Base-by-base conservation (phyloP, 2,888 invertebrate genomes). In the Nymphalis polychloros region DNA sequence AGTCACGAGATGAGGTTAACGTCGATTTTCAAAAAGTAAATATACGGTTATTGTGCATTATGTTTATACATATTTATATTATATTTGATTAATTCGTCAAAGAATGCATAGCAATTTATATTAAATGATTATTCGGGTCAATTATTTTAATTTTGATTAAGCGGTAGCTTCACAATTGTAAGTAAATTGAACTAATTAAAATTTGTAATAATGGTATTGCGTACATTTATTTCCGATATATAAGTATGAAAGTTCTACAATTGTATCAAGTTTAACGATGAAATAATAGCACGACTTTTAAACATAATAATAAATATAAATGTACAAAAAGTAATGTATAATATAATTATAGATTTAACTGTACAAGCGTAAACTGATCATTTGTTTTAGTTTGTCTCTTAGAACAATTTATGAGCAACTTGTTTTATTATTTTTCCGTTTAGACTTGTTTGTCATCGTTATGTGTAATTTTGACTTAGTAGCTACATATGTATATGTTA, bases 381-480 rank as follows among this genome's bases (percentile, higher is more conserved):
- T 16, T 23, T n/a, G n/a, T 27, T 55, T 31, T 55, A 31, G 17
- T 55, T 55, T 53, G 47, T 17, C 19, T 8, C 55, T 31, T 67
- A 67, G 48, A 55, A 57, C 17, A 49, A 62, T 57, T 67, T 67
- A 60, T 41, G 23, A 35, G 20, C 57, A 47, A 67, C 41, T 55
- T 62, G 17, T 62, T 62, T 68, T 31, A 16, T 52, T 63, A 48
- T 46, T 19, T 49, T 52, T 61, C 53, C 23, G 27, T 48, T 16
- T 66, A 63, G 62, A 8, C n/a, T 50, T 65, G 64, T 61, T 74
- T 76, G 73, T 76, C 76, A 71, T 74, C 76, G 72, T 77, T 77
- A 74, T 74, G 72, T 75, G 74, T 75, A 72, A 73, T 72, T 73
- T 69, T 73, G 73, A 72, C 62, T 73, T 72, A 69, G 72, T 73